Percentiles rank a stretch among this genome's conserved stretches.
Evolutionary conservation across 2,113 vertebrate genomes (phyloP).

Genomic region (Pterocles burchelli): DNA sequence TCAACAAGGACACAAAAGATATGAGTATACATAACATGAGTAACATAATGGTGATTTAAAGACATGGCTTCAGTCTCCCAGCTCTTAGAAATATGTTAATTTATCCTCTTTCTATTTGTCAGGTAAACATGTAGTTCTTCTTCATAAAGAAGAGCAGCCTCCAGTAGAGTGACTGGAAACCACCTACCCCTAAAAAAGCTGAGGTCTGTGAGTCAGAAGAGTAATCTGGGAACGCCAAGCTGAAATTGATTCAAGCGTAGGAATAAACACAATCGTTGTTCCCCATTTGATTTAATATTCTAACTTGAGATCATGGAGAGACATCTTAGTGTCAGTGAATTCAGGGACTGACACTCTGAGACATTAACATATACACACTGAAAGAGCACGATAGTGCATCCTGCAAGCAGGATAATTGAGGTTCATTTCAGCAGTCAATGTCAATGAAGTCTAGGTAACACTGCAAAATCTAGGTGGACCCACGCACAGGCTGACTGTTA

Average conservation of each 20-base stretch:
- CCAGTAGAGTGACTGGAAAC: background rate
- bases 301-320: background rate
- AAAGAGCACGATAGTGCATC: background rate
- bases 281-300: background rate
- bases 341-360: background rate
- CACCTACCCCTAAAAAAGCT: background rate
- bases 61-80: background rate
- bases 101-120: background rate
- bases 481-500: rapidly evolving
- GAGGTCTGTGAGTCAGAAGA: background rate
- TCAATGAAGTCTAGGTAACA: background rate
- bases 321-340: background rate
- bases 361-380: background rate
- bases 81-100: background rate
- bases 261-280: background rate
- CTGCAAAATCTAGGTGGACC: background rate
- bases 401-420: background rate
- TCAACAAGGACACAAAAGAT: background rate
- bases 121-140: background rate
- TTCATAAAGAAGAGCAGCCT: background rate
- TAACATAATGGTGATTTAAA: background rate
- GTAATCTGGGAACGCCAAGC: background rate
- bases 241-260: background rate
- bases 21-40: background rate
- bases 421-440: background rate